These are phyloP conservation scores for Orthosia gothica DNA, from an alignment of 2,888 invertebrate species.

Conservation along the genomic window DNA sequence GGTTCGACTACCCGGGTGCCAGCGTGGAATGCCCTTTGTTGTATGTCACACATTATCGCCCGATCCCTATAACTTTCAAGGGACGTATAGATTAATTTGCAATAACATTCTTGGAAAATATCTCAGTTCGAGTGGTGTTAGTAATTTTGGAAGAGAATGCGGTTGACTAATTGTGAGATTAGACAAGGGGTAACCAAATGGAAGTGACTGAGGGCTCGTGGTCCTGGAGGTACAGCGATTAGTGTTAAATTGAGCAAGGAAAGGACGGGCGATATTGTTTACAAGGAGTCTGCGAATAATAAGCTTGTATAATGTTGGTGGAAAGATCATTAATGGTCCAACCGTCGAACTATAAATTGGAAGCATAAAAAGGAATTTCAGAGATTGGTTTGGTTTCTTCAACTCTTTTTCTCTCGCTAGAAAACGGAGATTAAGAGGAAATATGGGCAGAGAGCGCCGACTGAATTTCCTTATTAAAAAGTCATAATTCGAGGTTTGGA, in stretches of 20 bases:
- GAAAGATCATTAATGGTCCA: conserved; percentile 7
- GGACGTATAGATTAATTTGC: conserved; percentile 67
- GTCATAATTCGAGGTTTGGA: too few relatives aligned
- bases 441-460: too few relatives aligned
- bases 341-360: too few relatives aligned
- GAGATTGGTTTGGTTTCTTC: not conserved
- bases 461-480: too few relatives aligned
- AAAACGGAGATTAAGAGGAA: too few relatives aligned
- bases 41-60: conserved; percentile 57
- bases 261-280: conserved; percentile 52
- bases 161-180: conserved; percentile 56
- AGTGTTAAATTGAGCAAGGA: conserved; percentile 50
- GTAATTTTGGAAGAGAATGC: conserved; percentile 54
- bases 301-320: conserved; percentile 33
- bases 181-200: conserved; percentile 50
- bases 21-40: conserved; percentile 65
- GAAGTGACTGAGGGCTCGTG: conserved; percentile 46
- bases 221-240: conserved; percentile 17
- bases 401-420: too few relatives aligned
- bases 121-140: conserved; percentile 53
- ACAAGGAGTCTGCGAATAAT: conserved; percentile 45
- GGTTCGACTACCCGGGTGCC: conserved; percentile 52
- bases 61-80: conserved; percentile 35
- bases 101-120: conserved; percentile 67
- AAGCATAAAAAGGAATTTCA: not conserved